These are phyloP conservation scores for Galleria mellonella DNA, from an alignment of 1,140 invertebrate genomes.

Conservation along the genomic window DNA sequence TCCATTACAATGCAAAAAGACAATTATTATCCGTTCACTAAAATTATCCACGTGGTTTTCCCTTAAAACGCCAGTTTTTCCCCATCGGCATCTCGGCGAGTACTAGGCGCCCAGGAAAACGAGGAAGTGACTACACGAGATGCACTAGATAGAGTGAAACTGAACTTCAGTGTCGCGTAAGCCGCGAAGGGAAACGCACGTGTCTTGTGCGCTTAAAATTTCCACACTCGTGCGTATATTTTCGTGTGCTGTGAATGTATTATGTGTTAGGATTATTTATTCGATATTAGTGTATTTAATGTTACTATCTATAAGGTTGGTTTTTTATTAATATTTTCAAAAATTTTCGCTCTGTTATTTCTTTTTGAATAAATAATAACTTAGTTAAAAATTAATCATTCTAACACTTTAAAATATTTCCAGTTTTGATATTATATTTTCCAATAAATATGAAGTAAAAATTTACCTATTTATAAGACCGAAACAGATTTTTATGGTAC, in stretches of 20 bases:
- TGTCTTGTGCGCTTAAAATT: constrained; percentile 8
- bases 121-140: constrained; percentile 26
- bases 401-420: no score
- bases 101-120: constrained; percentile 38
- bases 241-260: constrained; percentile 33
- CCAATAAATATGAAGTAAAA: no score
- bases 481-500: no score
- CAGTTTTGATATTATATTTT: no score
- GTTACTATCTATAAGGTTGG: no score
- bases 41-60: constrained; percentile 5
- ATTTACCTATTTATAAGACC: no score
- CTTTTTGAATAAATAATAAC: no score
- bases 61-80: constrained; percentile 28
- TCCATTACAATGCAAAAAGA: no score
- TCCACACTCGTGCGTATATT: constrained; percentile 21
- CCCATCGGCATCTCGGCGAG: constrained; percentile 22
- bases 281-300: background rate
- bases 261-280: constrained; percentile 16
- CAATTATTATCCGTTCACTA: no score
- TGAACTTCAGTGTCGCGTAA: constrained; percentile 45
- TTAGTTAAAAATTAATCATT: no score
- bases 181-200: constrained; percentile 32
- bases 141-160: constrained; percentile 25
- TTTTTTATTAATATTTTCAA: no score
- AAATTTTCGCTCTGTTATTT: no score